phyloP scores from a whole-genome alignment of 2,113 vertebrate species.

The Leuciscus idus region DNA sequence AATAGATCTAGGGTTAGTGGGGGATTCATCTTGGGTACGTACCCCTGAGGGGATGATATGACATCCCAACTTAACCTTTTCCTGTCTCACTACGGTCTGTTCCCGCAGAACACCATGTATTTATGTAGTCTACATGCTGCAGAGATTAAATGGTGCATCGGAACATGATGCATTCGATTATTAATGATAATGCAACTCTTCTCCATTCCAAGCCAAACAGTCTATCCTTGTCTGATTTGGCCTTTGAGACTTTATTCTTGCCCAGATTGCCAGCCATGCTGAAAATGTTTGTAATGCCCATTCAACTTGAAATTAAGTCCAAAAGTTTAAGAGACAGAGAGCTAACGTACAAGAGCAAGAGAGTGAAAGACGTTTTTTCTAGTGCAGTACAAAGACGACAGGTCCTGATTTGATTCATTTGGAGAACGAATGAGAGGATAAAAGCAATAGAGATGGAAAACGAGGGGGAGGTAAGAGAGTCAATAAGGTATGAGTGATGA shows the following conservation, averaged over 20 bases:
- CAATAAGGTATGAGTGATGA: constrained; percentile 28
- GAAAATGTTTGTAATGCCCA: not conserved
- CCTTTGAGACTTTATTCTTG: constrained; percentile 6
- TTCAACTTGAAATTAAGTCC: not conserved
- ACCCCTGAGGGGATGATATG: not conserved
- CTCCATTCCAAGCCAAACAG: not conserved
- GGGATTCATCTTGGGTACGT: constrained; percentile 63
- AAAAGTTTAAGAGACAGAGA: not conserved
- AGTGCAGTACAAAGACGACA: not conserved
- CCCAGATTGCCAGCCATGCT: not conserved
- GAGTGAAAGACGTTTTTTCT: constrained; percentile 6
- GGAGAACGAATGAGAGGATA: constrained; percentile 25
- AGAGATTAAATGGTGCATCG: not conserved
- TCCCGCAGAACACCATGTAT: not conserved
- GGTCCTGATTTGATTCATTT: constrained; percentile 16
- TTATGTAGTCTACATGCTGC: not conserved
- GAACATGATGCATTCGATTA: constrained; percentile 6
- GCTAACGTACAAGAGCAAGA: not conserved
- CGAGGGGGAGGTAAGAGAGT: constrained; percentile 11
- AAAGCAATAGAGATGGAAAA: constrained; percentile 35
- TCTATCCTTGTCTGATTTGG: constrained; percentile 5
- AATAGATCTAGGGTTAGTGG: constrained; percentile 54
- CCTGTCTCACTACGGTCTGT: not conserved
- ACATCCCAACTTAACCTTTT: constrained; percentile 27
- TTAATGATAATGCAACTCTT: constrained; percentile 5